Percentiles rank a stretch among this genome's conserved stretches.
phyloP scores from a whole-genome alignment of 2,888 invertebrate species.

The Hydraecia micacea region DNA sequence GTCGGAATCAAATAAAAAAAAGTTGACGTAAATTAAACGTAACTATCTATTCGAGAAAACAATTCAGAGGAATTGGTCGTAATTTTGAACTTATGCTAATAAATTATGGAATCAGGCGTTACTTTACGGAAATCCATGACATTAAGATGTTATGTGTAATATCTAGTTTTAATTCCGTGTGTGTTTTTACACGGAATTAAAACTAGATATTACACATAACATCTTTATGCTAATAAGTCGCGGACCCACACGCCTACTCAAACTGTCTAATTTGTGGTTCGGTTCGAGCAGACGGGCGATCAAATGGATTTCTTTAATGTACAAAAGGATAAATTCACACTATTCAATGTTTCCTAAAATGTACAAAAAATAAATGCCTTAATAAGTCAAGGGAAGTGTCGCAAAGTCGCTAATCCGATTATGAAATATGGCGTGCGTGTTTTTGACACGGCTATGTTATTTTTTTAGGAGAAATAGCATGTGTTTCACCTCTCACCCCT shows the following conservation, averaged over 20 bases:
- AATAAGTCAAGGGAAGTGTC: constrained; percentile 36
- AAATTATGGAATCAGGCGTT: too few species aligned
- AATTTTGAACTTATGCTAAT: constrained; percentile 84
- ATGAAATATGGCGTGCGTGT: constrained; percentile 49
- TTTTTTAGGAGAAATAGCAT: constrained; percentile 50
- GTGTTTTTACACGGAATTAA: too few species aligned
- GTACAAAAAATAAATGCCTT: constrained; percentile 18
- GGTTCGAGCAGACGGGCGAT: constrained; percentile 58
- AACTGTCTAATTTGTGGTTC: constrained; percentile 65
- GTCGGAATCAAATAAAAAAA: constrained; percentile 59
- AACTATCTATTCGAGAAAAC: constrained; percentile 78
- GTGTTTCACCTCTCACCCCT: constrained; percentile 49
- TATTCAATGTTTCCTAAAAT: constrained; percentile 19
- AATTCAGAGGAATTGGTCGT: constrained; percentile 77
- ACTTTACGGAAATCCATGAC: too few species aligned
- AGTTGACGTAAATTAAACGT: constrained; percentile 72
- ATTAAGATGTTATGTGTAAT: too few species aligned
- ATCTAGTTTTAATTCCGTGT: too few species aligned
- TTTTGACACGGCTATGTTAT: constrained; percentile 30
- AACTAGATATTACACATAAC: too few species aligned
- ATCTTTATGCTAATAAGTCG: constrained; percentile 81
- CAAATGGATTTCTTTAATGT: background rate
- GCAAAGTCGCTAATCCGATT: constrained; percentile 52
- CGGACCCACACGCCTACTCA: constrained; percentile 79
- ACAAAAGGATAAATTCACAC: background rate